Evolutionary conservation across 2,797 vertebrate genomes (phyloP).

Genomic region (Miichthys miiuy): DNA sequence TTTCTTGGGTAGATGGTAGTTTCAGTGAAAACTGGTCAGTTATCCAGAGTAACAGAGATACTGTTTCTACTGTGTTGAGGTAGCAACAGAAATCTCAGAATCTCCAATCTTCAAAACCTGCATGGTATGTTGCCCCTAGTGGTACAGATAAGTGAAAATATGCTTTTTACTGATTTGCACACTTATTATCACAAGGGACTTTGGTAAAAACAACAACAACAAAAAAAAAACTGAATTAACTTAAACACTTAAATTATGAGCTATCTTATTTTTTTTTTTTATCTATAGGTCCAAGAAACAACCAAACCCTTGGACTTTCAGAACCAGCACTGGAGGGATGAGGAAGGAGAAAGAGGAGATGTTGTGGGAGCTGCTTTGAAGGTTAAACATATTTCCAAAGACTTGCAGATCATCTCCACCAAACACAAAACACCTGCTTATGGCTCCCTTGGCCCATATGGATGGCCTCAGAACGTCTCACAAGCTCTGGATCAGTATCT

Average conservation of each 20-base stretch:
- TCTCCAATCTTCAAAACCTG: too few relatives aligned
- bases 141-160: background rate
- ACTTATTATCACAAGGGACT: background rate
- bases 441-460: conserved; percentile 81
- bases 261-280: conserved; percentile 20
- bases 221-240: too few relatives aligned
- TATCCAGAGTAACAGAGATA: too few relatives aligned
- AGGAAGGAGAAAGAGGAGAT: conserved; percentile 32
- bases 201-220: background rate
- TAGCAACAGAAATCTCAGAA: too few relatives aligned
- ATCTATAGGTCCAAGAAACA: conserved; percentile 81
- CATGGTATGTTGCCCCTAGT: background rate
- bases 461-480: conserved; percentile 90
- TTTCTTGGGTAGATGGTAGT: background rate
- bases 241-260: background rate
- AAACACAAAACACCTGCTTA: conserved; percentile 78
- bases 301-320: conserved; percentile 81
- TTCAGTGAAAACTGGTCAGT: too few relatives aligned
- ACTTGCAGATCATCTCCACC: conserved; percentile 80
- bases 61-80: too few relatives aligned
- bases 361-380: conserved; percentile 65
- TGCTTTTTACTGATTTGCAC: background rate
- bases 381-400: conserved; percentile 73
- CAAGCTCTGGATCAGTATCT: conserved; percentile 77
- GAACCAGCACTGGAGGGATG: conserved; percentile 68